Base-by-base conservation (phyloP, 1,140 invertebrate species). In the Pseudoatta argentina region DNA sequence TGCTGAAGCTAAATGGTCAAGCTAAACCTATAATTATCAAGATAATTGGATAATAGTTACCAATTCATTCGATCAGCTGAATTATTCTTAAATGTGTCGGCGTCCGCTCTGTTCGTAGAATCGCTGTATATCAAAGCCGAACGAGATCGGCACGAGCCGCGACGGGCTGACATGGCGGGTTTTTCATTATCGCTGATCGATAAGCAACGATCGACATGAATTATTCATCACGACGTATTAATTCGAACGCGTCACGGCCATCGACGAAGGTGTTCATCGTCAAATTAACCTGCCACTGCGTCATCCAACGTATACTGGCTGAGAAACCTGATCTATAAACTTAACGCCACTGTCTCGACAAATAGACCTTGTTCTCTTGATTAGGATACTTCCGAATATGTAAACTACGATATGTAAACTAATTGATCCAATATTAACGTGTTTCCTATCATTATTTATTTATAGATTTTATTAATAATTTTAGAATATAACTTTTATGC, bases 131-230 rank as follows among this genome's bases (percentile, higher is more conserved):
- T 69, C 51, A 79, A 66, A 44, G 63, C 51, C 14, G 51, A 51
- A 39, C 39, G 64, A 67, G 44, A 82, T 82, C 77, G 85, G 79
- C 85, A 67, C 87, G 85, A 79, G 77, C 85, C 83, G 39, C 59
- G 57, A 16, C 21, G 48, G 30, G 8, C 51, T n/a, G 72, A 59
- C 64, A 71, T 67, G 67, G 55, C 51, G 51, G 75, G 87, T 78
- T 89, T 89, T 89, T 86, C 87, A 89, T 89, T 89, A 89, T 89
- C 77, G 85, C 69, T 57, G 85, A 89, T 89, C 87, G 87, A 83
- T 89, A 89, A 89, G 72, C 71, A 64, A 86, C 85, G 87, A 89
- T 89, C 87, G 63, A 0, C 69, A 89, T 89, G 87, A 89, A 89
- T 89, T 89, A 89, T 89, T 89, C 88, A 89, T 81, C 66, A 59